phyloP scores from a whole-genome alignment of 1,140 invertebrate species.

The Tetramorium alpestre region DNA sequence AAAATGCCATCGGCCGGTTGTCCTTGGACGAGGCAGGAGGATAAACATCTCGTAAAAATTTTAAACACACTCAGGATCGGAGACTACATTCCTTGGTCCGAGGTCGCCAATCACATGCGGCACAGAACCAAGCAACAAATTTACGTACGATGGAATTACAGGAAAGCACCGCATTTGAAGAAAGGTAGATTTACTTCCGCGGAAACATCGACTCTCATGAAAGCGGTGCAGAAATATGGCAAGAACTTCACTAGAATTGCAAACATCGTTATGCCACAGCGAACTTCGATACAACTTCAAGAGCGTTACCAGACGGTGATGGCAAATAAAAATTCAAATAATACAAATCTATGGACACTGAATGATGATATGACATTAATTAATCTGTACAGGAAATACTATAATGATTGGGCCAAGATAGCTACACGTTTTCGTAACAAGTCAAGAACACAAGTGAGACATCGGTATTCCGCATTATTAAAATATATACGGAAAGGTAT shows the following conservation, averaged over 20 bases:
- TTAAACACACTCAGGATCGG: conserved; percentile 87
- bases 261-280: conserved; percentile 84
- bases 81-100: conserved; percentile 89
- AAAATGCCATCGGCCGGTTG: conserved; percentile 71
- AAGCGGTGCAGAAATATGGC: conserved; percentile 88
- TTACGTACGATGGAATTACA: conserved; percentile 86
- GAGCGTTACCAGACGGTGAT: conserved; percentile 85
- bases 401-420: conserved; percentile 84
- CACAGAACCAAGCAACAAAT: conserved; percentile 88
- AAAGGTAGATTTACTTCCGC: conserved; percentile 88
- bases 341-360: conserved; percentile 82
- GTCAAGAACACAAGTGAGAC: conserved; percentile 84
- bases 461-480: conserved; percentile 81
- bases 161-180: conserved; percentile 81
- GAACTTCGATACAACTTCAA: conserved; percentile 86
- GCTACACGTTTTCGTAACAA: conserved; percentile 81
- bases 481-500: conserved; percentile 37
- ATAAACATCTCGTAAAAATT: conserved; percentile 85
- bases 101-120: conserved; percentile 87
- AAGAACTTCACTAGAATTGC: conserved; percentile 86
- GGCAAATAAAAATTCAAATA: conserved; percentile 71
- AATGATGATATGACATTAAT: conserved; percentile 84
- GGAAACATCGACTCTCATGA: conserved; percentile 88
- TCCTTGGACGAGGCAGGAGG: conserved; percentile 88
- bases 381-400: conserved; percentile 78